phyloP scores from a whole-genome alignment of 2,888 invertebrate species.

The Tridacna crocea region DNA sequence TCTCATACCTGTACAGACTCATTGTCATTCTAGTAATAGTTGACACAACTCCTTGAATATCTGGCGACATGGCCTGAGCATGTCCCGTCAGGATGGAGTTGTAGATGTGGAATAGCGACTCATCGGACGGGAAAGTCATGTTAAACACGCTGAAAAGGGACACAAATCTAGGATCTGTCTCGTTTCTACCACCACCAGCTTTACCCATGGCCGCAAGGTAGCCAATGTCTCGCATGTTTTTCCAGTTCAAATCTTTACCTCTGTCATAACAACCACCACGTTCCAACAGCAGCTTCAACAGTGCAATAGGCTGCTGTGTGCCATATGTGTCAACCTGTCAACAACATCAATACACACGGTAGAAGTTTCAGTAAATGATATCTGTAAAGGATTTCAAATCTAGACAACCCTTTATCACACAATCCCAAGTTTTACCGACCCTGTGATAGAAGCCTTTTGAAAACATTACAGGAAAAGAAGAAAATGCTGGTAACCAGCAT shows the following conservation, averaged over 20 bases:
- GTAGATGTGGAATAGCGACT: conserved; percentile 92
- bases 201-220: conserved; percentile 85
- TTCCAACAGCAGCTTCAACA: conserved; percentile 95
- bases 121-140: conserved; percentile 92
- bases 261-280: conserved; percentile 95
- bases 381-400: too few species aligned
- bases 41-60: conserved; percentile 88
- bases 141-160: conserved; percentile 95
- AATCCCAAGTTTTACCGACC: too few species aligned
- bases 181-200: conserved; percentile 95
- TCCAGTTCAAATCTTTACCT: conserved; percentile 95
- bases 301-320: conserved; percentile 96
- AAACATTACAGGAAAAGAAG: too few species aligned
- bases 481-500: too few species aligned
- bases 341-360: neutral
- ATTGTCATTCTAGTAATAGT: conserved; percentile 92
- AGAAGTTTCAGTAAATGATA: neutral
- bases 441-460: too few species aligned
- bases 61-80: conserved; percentile 88
- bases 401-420: too few species aligned
- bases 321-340: conserved; percentile 90
- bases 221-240: conserved; percentile 92
- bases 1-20: conserved; percentile 90
- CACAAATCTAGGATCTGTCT: conserved; percentile 95
- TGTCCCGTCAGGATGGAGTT: conserved; percentile 92